A percentile compares a stretch with the other conserved stretches of the same genome.
Conservation (phyloP, 2,113 vertebrate species). For the Amia ocellicauda region DNA sequence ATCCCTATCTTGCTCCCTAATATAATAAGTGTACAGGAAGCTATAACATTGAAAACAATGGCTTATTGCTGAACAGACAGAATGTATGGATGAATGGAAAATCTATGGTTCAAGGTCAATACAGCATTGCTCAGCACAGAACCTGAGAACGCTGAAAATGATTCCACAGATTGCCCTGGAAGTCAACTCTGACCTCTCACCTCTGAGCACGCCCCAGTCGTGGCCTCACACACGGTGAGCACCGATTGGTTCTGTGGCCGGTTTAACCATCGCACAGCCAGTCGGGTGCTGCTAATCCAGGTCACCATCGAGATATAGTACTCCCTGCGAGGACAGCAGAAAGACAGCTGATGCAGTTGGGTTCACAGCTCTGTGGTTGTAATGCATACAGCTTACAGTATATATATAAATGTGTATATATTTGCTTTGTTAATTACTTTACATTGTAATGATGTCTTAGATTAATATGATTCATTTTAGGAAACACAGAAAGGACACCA, state of each 20-base stretch:
- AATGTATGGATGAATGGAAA: not conserved
- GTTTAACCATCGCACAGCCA: conserved; percentile 72
- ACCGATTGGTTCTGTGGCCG: conserved; percentile 73
- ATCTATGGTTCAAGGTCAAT: conserved; percentile 6
- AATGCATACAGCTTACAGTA: no score
- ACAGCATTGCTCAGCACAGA: not conserved
- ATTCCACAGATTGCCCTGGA: no score
- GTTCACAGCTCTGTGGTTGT: not conserved
- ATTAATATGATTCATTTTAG: no score
- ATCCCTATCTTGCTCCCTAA: conserved; percentile 1
- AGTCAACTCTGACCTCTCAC: conserved; percentile 50
- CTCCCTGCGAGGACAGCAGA: conserved; percentile 28
- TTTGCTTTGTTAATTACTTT: no score
- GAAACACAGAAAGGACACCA: no score
- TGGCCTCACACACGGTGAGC: conserved; percentile 72
- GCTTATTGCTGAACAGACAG: no score
- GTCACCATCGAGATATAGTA: conserved; percentile 73
- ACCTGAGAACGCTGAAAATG: conserved; percentile 32
- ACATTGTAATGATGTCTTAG: no score
- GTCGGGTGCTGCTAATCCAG: conserved; percentile 70
- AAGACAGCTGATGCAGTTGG: not conserved
- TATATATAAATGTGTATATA: not conserved
- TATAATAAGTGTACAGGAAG: no score
- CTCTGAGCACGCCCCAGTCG: conserved; percentile 72
- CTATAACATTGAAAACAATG: conserved; percentile 28